Evolutionary conservation across 2,888 invertebrate species (phyloP), one percentile per base, ranked within the genome.

Genomic region (Cataglyphis rosenhaueri): DNA sequence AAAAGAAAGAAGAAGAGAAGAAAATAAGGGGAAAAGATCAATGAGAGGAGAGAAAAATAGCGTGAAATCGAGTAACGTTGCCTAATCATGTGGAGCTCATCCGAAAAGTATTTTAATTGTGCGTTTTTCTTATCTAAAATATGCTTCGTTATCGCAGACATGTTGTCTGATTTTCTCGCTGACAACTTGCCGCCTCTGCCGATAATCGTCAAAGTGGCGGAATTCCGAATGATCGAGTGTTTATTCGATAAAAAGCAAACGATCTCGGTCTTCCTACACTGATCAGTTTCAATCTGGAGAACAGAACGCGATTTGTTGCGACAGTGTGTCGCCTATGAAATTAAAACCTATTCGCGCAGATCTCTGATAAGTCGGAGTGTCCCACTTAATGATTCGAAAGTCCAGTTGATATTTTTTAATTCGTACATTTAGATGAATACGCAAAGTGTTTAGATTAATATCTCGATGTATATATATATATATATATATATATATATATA

Each of bases 51-150:
- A 68, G 74, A 64, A 78, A 59, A 79, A 81, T 48, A 76, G 55
- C 35, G 18, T 15, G 18, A 57, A 68, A 57, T 29, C 52, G 79
- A 55, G 3, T 62, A 21, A 57, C 74, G 84, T 88, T 88, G 86
- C 81, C 86, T 91, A 90, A 92, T 93, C 88, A 88, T 86, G 88
- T 84, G 88, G 84, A 83, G 86, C 91, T 92, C 91, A 92, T 92
- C 89, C 89, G 85, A 87, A 90, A 92, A 92, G 91, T 88, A 93
- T 94, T 94, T 94, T 93, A 93, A 94, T 94, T 93, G 91, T 92
- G 89, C 89, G 88, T 88, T 88, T 82, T 83, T 85, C 91, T 94
- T 93, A 94, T 94, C 93, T 92, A 84, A 92, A 93, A 92, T 92
- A 92, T 92, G 90, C 87, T 84, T 85, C 84, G 88, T 92, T 94